These are phyloP conservation scores for Enteromius radiatus DNA, from an alignment of 2,797 vertebrate genomes.

Conservation along the genomic window DNA sequence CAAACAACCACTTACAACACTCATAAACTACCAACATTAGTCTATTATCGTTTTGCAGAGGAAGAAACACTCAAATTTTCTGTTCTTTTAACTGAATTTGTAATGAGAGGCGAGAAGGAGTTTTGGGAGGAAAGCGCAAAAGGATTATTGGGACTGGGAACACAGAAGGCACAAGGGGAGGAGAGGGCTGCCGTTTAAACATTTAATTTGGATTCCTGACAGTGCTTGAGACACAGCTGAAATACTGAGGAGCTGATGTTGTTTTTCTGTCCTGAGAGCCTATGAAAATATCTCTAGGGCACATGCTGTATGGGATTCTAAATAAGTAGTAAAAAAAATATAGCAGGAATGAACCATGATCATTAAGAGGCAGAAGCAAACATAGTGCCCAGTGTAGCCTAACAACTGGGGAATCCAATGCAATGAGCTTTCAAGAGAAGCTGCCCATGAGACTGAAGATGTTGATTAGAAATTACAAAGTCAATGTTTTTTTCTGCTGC, in stretches of 20 bases:
- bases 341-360: neutral
- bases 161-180: constrained; percentile 14
- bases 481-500: constrained; percentile 35
- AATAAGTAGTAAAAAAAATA: neutral
- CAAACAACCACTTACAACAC: neutral
- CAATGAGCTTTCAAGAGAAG: constrained; percentile 5
- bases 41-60: neutral
- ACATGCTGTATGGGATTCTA: constrained; percentile 9
- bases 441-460: constrained; percentile 11
- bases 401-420: constrained; percentile 17
- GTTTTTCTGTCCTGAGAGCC: constrained; percentile 32
- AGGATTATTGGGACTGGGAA: constrained; percentile 30
- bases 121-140: neutral
- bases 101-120: constrained; percentile 7
- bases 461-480: constrained; percentile 45
- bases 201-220: constrained; percentile 32
- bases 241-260: constrained; percentile 12
- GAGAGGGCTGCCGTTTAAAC: constrained; percentile 42
- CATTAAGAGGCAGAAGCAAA: constrained; percentile 15
- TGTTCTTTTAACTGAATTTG: constrained; percentile 3
- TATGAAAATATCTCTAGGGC: constrained; percentile 1
- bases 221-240: constrained; percentile 30
- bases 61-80: neutral
- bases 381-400: constrained; percentile 12
- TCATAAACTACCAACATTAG: neutral